phyloP scores from a whole-genome alignment of 2,113 vertebrate genomes.

The Eolophus roseicapilla region DNA sequence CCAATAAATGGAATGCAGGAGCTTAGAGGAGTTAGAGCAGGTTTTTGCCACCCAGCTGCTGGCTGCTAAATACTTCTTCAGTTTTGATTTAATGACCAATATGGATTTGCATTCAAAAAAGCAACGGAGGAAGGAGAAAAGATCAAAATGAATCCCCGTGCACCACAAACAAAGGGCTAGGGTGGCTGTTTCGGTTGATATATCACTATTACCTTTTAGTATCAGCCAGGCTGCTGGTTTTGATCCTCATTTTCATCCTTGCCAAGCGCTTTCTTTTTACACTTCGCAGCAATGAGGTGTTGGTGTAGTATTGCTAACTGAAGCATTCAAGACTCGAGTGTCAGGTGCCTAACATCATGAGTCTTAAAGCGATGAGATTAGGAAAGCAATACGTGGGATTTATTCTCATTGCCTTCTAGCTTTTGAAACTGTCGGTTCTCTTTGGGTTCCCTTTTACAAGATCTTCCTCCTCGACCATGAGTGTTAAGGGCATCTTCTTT shows the following conservation, averaged over 20 bases:
- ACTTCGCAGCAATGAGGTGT: background rate
- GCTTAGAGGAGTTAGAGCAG: background rate
- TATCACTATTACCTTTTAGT: background rate
- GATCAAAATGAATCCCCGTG: background rate
- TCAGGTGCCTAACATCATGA: background rate
- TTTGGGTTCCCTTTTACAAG: background rate
- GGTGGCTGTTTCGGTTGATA: background rate
- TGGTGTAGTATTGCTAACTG: background rate
- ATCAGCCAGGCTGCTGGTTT: background rate
- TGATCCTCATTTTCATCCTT: background rate
- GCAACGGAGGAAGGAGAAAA: background rate
- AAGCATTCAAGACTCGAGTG: background rate
- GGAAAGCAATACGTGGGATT: background rate
- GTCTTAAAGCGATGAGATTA: background rate
- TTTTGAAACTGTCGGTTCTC: background rate
- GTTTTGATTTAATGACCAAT: background rate
- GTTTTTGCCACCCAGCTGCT: background rate
- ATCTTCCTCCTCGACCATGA: background rate
- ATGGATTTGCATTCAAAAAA: background rate
- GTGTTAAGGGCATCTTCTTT: background rate
- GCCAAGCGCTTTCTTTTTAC: background rate
- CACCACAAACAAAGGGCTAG: background rate
- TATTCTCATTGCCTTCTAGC: background rate
- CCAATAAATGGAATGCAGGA: background rate
- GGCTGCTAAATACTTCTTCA: background rate